Conservation (phyloP, 2,888 invertebrate genomes). For the Colostygia pectinataria region DNA sequence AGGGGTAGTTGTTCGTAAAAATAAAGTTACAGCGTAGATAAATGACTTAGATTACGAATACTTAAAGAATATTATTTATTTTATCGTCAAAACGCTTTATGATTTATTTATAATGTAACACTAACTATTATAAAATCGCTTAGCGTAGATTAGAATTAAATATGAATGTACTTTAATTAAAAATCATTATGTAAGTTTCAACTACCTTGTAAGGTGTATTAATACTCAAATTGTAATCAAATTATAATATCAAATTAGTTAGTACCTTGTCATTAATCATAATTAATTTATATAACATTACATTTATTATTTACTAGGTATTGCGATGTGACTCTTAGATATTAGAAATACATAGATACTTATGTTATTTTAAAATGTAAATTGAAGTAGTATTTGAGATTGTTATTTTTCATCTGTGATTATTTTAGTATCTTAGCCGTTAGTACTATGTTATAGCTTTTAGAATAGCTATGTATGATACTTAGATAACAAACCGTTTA, state of each 20-base stretch:
- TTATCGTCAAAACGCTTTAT: no score
- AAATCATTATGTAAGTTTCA: no score
- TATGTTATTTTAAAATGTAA: constrained; percentile 28
- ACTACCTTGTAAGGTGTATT: neutral
- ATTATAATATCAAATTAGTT: neutral
- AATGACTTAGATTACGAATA: no score
- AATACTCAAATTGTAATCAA: neutral
- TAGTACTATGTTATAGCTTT: constrained; percentile 55
- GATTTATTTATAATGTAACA: no score
- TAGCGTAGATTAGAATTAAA: no score
- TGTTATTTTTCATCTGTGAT: constrained; percentile 43
- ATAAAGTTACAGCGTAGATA: no score
- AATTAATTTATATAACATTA: constrained; percentile 2
- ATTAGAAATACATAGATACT: constrained; percentile 26
- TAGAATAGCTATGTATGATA: constrained; percentile 48
- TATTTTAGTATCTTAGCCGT: constrained; percentile 39
- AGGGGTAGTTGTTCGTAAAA: no score
- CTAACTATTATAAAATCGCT: no score
- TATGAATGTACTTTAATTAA: no score
- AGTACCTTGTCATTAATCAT: neutral
- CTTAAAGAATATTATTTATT: no score
- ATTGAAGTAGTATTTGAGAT: constrained; percentile 38
- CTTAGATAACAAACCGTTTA: constrained; percentile 1
- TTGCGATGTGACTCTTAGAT: constrained; percentile 29
- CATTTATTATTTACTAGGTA: constrained; percentile 11